Base-by-base conservation (phyloP, 2,113 vertebrate species). In the Morphnarchus princeps region DNA sequence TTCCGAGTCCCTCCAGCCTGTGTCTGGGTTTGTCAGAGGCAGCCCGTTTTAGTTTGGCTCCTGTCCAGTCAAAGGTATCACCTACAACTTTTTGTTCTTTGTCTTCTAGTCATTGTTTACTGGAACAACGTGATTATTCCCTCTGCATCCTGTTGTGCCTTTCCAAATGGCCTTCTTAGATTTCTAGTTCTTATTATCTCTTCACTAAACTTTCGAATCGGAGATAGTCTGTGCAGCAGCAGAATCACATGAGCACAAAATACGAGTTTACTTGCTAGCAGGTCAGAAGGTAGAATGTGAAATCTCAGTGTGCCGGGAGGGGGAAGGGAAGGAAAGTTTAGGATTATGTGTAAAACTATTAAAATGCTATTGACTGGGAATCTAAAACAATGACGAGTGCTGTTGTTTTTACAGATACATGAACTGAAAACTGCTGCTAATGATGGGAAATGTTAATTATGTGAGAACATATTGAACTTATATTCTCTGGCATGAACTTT, bases 381-480 rank as follows among this genome's bases (percentile, higher is more conserved):
- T 90, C 95, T 93, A 87, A 94, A 97, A 95, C 93, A 97, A 93
- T 96, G 96, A 97, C 31, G 94, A 97, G 94, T 93, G 91, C 96
- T 98, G 97, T 98, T 98, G 96, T 98, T 97, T 98, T 98, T 97
- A 97, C 97, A 97, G 98, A 98, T 97, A 96, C 62, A 96, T 96
- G 98, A 98, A 98, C 97, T 98, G 98, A 98, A 98, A 98, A 98
- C 98, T 98, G 94, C 97, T 97, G 96, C 94, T 98, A 98, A 98
- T 98, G 98, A 97, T 98, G 97, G 98, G 98, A 98, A 98, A 98
- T 98, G 98, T 98, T 98, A 98, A 98, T 98, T 98, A 98, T 97
- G 98, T 98, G 98, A 98, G 98, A 98, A 98, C 98, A 98, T 98
- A 98, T 98, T 98, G 98, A 98, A 98, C 97, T 98, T 98, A 98